Percentiles rank a stretch among this genome's conserved stretches.
Conservation (phyloP, 2,888 invertebrate genomes). For the Limnephilus marmoratus region DNA sequence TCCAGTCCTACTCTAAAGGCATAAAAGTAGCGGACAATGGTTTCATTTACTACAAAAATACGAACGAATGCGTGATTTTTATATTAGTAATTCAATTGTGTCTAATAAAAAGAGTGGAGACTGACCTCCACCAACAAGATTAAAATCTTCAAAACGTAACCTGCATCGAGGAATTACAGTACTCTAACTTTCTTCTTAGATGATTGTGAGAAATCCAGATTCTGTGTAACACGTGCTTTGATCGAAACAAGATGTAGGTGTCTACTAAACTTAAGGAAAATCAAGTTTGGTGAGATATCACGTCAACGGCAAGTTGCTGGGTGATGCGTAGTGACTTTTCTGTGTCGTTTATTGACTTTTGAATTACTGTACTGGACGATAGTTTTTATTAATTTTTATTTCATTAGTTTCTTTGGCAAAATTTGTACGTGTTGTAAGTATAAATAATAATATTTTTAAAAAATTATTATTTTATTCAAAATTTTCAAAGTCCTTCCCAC, state of each 20-base stretch:
- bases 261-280: background rate
- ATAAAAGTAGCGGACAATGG: background rate
- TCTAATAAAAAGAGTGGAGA: slow-evolving; percentile 12
- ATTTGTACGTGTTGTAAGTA: no score
- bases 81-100: background rate
- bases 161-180: background rate
- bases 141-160: slow-evolving; percentile 6
- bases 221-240: slow-evolving; percentile 3
- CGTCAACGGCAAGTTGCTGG: background rate
- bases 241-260: background rate
- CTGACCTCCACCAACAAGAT: slow-evolving; percentile 19
- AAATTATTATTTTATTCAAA: no score
- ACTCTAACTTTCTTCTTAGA: background rate
- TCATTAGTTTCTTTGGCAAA: no score
- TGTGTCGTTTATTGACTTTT: background rate
- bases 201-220: background rate
- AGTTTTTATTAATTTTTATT: no score
- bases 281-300: slow-evolving; percentile 35
- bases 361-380: no score
- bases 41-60: background rate
- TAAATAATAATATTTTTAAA: no score
- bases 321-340: background rate
- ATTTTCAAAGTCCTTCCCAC: no score
- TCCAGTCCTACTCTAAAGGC: background rate
- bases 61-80: background rate